A percentile compares a stretch with the other conserved stretches of the same genome.
phyloP scores from a whole-genome alignment of 92 coral and sea anemone genomes.

The Montipora capitata region DNA sequence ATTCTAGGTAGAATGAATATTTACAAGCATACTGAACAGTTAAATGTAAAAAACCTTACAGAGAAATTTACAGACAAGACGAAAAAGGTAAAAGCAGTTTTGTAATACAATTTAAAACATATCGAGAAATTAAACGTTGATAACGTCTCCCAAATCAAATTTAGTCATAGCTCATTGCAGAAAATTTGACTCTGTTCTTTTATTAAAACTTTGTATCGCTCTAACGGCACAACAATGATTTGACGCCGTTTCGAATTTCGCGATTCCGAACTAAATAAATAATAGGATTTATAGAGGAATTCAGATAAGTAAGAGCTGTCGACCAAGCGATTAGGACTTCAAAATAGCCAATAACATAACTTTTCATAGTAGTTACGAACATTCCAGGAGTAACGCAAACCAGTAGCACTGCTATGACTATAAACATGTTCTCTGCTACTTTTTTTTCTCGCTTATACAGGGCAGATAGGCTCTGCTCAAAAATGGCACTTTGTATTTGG shows the following conservation, averaged over 20 bases:
- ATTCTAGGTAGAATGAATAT: too few species aligned
- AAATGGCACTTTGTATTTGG: neutral
- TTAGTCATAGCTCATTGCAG: too few species aligned
- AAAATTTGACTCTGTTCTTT: neutral
- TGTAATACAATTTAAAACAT: too few species aligned
- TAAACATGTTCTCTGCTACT: neutral
- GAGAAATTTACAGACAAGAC: too few species aligned
- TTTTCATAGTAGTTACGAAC: neutral
- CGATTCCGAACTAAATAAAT: neutral
- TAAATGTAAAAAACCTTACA: too few species aligned
- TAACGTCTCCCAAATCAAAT: too few species aligned
- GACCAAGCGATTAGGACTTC: neutral
- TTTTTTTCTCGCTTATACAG: conserved; percentile 15
- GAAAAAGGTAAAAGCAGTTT: too few species aligned
- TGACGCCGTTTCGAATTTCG: neutral
- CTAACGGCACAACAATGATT: neutral
- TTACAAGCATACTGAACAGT: too few species aligned
- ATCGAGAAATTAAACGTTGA: too few species aligned
- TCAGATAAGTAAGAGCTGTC: neutral
- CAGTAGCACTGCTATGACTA: neutral
- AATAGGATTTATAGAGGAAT: conserved; percentile 12
- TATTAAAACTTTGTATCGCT: neutral
- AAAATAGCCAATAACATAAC: neutral
- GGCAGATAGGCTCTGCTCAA: neutral
- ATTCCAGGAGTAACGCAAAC: neutral